Evolutionary conservation across 35 echinoderm and acorn worm genomes (phyloP), one percentile per base, ranked within the genome.

Genomic region (Amphiura filiformis): DNA sequence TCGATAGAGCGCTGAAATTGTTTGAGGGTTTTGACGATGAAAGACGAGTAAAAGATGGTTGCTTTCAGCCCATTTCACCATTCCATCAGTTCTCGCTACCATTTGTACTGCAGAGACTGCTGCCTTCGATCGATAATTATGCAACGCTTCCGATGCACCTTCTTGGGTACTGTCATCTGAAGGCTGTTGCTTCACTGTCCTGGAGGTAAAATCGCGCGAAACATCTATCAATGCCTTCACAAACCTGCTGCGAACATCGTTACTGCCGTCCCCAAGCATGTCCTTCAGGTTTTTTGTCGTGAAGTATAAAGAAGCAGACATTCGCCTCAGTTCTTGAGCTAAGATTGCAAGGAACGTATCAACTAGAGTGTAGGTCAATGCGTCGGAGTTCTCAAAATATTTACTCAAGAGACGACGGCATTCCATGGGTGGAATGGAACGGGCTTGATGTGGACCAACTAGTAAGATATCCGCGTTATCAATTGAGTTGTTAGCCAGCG

Each of bases 11-110:
- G 85, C 37, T 78, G 85, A 87, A 20, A 76, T 31, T 7, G 85
- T 87, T 39, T 87, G 85, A 23, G 85, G 38, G 75, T 86, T 56
- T 78, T 87, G 85, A 30, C 75, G 65, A 31, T 86, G 64, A 47
- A 87, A 87, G 5, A 87, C 70, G 26, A 87, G 36, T 39, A 87
- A 44, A 18, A 87, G 76, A 77, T 87, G 85, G 34, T 87, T 87
- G 78, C 85, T 87, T 3, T 87, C 85, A 32, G 85, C 75, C 85
- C 85, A 87, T 38, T 87, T 65, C 4, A 87, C 85, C 85, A 87
- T 87, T 20, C 85, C 85, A 34, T 78, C 32, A 7, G 64, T 75
- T 40, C 85, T 34, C 12, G 32, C 85, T 38, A 87, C 85, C 85
- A 87, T 87, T 40, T 87, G 64, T 0, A 31, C 17, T 11, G 85